Evolutionary conservation across 2,113 vertebrate species (phyloP).

Genomic region (Vicugna pacos): DNA sequence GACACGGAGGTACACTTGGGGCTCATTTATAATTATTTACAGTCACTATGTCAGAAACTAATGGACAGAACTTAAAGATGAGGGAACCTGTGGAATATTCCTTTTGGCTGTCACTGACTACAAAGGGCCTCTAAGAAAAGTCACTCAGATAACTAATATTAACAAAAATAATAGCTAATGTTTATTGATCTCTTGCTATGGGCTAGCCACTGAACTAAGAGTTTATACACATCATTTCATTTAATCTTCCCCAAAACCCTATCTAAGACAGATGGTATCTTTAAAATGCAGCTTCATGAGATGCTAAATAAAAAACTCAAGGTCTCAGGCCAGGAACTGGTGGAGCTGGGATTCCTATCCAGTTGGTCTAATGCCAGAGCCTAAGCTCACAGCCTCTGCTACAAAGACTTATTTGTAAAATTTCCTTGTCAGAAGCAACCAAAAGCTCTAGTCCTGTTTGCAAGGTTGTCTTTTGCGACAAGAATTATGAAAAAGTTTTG

Average conservation of each 20-base stretch:
- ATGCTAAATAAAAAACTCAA: slow-evolving; percentile 29
- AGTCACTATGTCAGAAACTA: neutral
- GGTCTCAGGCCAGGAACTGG: slow-evolving; percentile 57
- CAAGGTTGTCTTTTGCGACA: slow-evolving; percentile 48
- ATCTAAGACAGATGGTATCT: neutral
- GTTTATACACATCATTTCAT: neutral
- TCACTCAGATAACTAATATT: slow-evolving; percentile 27
- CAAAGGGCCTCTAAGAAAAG: slow-evolving; percentile 22
- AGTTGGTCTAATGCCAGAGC: neutral
- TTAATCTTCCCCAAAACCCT: neutral
- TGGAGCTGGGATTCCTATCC: neutral
- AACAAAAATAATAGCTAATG: neutral
- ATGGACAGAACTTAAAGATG: slow-evolving; percentile 27
- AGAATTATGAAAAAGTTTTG: slow-evolving; percentile 31
- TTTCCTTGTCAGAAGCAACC: neutral
- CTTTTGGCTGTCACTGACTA: neutral
- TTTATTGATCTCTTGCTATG: slow-evolving; percentile 41
- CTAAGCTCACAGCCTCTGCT: neutral
- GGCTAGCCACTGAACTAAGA: neutral
- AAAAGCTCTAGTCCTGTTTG: neutral
- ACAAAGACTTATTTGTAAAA: slow-evolving; percentile 50
- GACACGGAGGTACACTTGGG: neutral
- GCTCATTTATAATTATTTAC: slow-evolving; percentile 9
- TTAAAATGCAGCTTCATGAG: slow-evolving; percentile 3
- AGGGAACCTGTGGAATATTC: neutral